Evolutionary conservation across 2,888 invertebrate species (phyloP).

Genomic region (Dugesia japonica): DNA sequence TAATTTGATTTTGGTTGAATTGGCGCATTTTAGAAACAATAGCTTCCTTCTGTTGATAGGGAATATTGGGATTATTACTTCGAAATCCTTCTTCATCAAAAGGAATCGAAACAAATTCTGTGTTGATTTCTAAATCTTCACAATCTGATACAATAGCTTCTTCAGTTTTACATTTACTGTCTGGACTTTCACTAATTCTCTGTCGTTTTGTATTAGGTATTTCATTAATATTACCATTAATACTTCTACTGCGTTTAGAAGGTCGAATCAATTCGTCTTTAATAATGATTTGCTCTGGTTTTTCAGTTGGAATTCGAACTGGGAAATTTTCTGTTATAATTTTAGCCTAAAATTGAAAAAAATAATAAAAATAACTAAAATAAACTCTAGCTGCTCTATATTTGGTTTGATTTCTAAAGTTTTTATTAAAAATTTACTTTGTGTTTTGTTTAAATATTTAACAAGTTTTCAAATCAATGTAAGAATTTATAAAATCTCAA

Average conservation of each 20-base stretch:
- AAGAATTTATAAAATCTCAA: too few relatives aligned
- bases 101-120: slow-evolving; percentile 33
- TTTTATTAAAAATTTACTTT: too few relatives aligned
- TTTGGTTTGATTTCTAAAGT: neutral
- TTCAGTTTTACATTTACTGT: slow-evolving; percentile 6
- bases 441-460: too few relatives aligned
- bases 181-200: slow-evolving; percentile 8
- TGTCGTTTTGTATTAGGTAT: neutral
- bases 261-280: neutral
- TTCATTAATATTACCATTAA: neutral
- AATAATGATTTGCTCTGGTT: neutral
- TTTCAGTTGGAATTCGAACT: neutral
- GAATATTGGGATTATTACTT: neutral
- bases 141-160: neutral
- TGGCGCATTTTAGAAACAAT: slow-evolving; percentile 32
- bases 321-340: neutral
- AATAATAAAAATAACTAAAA: neutral
- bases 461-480: too few relatives aligned
- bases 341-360: neutral
- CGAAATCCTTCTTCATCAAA: slow-evolving; percentile 34
- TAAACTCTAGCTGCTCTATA: neutral
- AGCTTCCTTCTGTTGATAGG: slow-evolving; percentile 25
- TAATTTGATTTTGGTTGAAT: slow-evolving; percentile 29
- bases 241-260: neutral
- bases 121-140: neutral